A percentile compares a stretch with the other conserved stretches of the same genome.
These are phyloP conservation scores for Danaus chrysippus DNA, from an alignment of 2,888 invertebrate species.

Conservation along the genomic window DNA sequence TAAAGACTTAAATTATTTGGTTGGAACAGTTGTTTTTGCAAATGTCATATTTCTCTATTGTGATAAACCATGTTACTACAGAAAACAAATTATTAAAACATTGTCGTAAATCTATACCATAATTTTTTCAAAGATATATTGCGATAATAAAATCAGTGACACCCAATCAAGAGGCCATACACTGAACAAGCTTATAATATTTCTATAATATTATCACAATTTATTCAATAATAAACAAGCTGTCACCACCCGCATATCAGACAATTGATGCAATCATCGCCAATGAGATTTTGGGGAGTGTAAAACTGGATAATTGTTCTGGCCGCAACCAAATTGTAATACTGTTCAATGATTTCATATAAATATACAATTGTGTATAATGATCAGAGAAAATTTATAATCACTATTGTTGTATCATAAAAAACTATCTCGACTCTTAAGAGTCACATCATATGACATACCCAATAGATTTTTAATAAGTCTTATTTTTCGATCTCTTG, in stretches of 20 bases:
- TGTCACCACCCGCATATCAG: conserved; percentile 71
- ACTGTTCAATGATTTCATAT: conserved; percentile 62
- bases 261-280: conserved; percentile 78
- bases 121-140: background rate
- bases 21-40: too few species aligned
- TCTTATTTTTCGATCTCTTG: too few species aligned
- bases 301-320: conserved; percentile 73
- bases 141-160: background rate
- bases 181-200: conserved; percentile 32
- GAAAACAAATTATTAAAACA: background rate
- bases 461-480: too few species aligned
- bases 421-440: too few species aligned
- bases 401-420: too few species aligned
- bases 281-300: conserved; percentile 74
- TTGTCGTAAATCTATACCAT: background rate
- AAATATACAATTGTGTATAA: background rate
- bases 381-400: background rate
- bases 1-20: too few species aligned
- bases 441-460: too few species aligned
- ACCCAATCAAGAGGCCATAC: conserved; percentile 13
- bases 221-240: conserved; percentile 72
- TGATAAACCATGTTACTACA: background rate
- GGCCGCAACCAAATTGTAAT: conserved; percentile 72
- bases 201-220: conserved; percentile 65
- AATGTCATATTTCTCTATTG: background rate